A percentile compares a stretch with the other conserved stretches of the same genome.
phyloP scores from a whole-genome alignment of 2,888 invertebrate species.

The Aphidius colemani region DNA sequence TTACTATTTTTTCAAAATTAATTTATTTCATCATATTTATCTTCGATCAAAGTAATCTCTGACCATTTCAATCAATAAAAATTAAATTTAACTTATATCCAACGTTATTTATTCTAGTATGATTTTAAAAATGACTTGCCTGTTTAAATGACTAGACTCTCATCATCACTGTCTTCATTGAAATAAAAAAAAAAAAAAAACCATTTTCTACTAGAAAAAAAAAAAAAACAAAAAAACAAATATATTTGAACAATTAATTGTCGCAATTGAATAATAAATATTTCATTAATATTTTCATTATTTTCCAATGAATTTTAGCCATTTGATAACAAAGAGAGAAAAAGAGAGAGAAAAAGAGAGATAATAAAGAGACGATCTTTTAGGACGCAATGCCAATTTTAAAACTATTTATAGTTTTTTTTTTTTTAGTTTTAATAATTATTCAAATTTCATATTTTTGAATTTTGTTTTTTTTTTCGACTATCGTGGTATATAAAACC shows the following conservation, averaged over 20 bases:
- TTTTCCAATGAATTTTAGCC: background rate
- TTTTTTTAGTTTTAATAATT: background rate
- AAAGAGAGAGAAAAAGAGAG: background rate
- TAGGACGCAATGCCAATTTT: constrained; percentile 31
- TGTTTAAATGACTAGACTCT: background rate
- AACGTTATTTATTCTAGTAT: no score
- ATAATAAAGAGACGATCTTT: constrained; percentile 20
- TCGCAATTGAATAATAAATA: no score
- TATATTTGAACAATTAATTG: no score
- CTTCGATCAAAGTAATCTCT: no score
- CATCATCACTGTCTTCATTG: background rate
- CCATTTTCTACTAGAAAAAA: no score
- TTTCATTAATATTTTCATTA: no score
- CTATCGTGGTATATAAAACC: constrained; percentile 46
- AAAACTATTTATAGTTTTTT: constrained; percentile 27
- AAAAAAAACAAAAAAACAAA: no score
- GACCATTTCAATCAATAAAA: no score
- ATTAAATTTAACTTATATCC: no score
- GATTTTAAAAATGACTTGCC: no score
- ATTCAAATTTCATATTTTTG: no score
- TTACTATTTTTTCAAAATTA: background rate
- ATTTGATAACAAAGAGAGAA: constrained; percentile 22
- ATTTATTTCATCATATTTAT: no score
- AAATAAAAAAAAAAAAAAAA: background rate
- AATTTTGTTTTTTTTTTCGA: constrained; percentile 20